Evolutionary conservation across 2,113 vertebrate species (phyloP).

Genomic region (Ondatra zibethicus): DNA sequence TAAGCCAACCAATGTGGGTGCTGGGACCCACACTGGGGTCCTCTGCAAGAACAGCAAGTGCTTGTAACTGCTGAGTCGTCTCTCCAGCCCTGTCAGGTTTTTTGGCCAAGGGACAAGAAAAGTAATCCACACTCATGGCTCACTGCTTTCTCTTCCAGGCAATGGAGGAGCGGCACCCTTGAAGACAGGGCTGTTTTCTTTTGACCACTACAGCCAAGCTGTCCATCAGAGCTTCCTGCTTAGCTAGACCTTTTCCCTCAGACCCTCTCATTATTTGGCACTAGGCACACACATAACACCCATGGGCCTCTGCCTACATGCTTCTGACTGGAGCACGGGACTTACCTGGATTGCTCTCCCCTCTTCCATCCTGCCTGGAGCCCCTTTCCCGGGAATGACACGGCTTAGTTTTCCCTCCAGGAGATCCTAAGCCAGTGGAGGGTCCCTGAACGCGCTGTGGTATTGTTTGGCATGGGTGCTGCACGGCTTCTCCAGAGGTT

Average conservation of each 20-base stretch:
- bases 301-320: not conserved
- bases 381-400: not conserved
- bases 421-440: not conserved
- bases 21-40: not conserved
- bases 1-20: not conserved
- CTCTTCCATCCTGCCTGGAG: not conserved
- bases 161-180: no score
- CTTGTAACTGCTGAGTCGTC: not conserved
- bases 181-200: not conserved
- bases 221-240: not conserved
- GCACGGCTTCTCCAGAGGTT: not conserved
- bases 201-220: not conserved
- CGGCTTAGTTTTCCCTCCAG: not conserved
- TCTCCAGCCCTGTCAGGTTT: not conserved
- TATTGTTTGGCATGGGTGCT: not conserved
- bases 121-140: no score
- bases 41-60: not conserved
- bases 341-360: conserved; percentile 21
- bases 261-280: not conserved
- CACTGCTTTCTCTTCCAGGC: not conserved
- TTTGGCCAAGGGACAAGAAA: no score
- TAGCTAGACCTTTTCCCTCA: rapidly evolving
- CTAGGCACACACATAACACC: rapidly evolving
- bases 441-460: not conserved
- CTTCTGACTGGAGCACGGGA: no score